A percentile compares a stretch with the other conserved stretches of the same genome.
These are phyloP conservation scores for Holothuria leucospilota DNA, from an alignment of 53 echinoderm and acorn worm species.

Conservation along the genomic window DNA sequence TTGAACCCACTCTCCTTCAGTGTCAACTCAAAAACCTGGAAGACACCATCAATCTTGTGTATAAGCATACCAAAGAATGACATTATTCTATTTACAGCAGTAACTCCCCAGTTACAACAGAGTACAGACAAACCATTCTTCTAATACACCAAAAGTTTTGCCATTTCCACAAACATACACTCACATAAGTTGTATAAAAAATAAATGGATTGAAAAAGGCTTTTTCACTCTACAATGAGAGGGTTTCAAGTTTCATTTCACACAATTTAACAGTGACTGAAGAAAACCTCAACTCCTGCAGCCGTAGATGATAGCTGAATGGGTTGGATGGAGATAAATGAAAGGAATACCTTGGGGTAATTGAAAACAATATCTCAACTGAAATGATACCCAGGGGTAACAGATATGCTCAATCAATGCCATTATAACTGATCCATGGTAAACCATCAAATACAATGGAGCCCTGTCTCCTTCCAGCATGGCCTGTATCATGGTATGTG, in stretches of 20 bases:
- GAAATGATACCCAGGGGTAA: conserved; percentile 45
- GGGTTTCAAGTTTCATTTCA: conserved; percentile 48
- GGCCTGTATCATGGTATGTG: not conserved
- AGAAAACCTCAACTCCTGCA: conserved; percentile 4
- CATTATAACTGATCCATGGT: not conserved
- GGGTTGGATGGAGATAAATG: conserved; percentile 11
- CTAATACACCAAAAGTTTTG: no score
- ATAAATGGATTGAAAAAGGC: no score
- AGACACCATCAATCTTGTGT: no score
- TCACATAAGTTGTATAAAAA: no score
- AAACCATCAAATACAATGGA: conserved; percentile 7
- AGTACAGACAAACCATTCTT: no score
- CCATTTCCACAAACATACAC: no score
- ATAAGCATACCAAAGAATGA: no score
- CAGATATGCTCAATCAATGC: conserved; percentile 16
- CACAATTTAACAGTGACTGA: conserved; percentile 23
- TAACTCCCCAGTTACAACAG: no score
- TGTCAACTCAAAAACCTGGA: no score
- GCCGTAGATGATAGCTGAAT: conserved; percentile 12
- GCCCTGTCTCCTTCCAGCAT: conserved; percentile 14
- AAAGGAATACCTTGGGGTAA: conserved; percentile 31
- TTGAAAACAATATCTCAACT: conserved; percentile 14
- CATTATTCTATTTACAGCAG: no score
- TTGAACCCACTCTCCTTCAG: no score
- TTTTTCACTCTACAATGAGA: not conserved